Base-by-base conservation (phyloP, 1,140 invertebrate species). In the Drosophila serrata region DNA sequence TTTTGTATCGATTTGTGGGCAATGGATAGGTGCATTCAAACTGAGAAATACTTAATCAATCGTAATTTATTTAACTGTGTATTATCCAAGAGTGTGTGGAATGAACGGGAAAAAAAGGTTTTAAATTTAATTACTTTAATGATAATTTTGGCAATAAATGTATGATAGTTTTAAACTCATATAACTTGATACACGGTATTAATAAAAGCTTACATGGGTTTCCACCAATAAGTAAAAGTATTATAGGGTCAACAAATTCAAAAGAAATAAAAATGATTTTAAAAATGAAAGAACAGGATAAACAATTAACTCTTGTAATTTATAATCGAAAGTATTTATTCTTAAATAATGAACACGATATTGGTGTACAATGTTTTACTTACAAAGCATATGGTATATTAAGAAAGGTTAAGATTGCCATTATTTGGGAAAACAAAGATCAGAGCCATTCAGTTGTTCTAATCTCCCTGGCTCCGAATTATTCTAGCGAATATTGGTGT, bases 401-500 rank as follows among this genome's bases (percentile, higher is more conserved):
- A 17, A 57, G 55, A 49, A 70, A 29, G n/a, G 81, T 79, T 1
- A 75, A 85, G 22, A 70, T 90, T n/a, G 48, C 86, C 35, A 35
- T 78, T 27, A 58, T 79, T 29, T 91, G 91, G 74, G 77, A 93
- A 58, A 82, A 86, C 37, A 42, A 79, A 29, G 22, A 80, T 13
- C 49, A 51, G 17, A 68, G 46, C 4, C 78, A 86, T 65, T 69
- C 77, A 7, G 75, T 93, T 46, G 82, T 79, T 60, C 61, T 90
- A 73, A 7, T 94, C 7, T 81, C 85, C 58, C 43, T 85, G 5
- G 51, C 91, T 7, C 86, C 81, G 29, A 90, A 93, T 12, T 85
- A 82, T 13, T 81, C 93, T 4, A 93, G 93, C 13, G 82, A 92
- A 56, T 94, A 94, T 75, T 93, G 93, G 93, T 94, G 94, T 67